Evolutionary conservation across 2,888 invertebrate genomes (phyloP).

Genomic region (Synergus gifuensis): DNA sequence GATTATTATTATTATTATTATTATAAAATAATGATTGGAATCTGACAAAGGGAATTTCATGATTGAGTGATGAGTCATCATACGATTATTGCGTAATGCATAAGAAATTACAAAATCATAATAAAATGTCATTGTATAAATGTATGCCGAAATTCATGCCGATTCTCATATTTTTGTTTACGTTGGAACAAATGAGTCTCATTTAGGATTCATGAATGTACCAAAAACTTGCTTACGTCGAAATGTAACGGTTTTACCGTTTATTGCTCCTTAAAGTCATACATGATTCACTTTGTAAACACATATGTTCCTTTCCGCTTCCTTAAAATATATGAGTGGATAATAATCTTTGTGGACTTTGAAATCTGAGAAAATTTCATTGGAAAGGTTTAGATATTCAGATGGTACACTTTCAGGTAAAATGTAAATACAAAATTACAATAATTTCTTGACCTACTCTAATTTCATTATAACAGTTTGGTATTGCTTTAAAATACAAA

Average conservation of each 20-base stretch:
- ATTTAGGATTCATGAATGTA: too few species aligned
- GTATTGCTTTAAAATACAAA: neutral
- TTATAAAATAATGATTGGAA: neutral
- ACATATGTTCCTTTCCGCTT: too few species aligned
- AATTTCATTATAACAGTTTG: neutral
- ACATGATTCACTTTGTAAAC: too few species aligned
- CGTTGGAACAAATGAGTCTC: neutral
- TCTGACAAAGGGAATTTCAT: constrained; percentile 12
- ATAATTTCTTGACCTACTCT: neutral
- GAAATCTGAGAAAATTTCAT: too few species aligned
- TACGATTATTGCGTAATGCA: constrained; percentile 11
- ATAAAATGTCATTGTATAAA: neutral
- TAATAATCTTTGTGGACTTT: too few species aligned
- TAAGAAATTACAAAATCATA: neutral
- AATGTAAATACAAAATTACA: neutral
- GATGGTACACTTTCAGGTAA: neutral
- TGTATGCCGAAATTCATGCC: neutral
- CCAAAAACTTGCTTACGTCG: neutral
- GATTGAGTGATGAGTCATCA: neutral
- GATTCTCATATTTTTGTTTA: neutral
- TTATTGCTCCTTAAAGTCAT: neutral
- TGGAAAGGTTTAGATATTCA: too few species aligned
- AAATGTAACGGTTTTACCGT: neutral
- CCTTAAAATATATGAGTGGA: too few species aligned
- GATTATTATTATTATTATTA: neutral